Base-by-base conservation (phyloP, 2,797 vertebrate genomes). In the Cephalopachus bancanus region DNA sequence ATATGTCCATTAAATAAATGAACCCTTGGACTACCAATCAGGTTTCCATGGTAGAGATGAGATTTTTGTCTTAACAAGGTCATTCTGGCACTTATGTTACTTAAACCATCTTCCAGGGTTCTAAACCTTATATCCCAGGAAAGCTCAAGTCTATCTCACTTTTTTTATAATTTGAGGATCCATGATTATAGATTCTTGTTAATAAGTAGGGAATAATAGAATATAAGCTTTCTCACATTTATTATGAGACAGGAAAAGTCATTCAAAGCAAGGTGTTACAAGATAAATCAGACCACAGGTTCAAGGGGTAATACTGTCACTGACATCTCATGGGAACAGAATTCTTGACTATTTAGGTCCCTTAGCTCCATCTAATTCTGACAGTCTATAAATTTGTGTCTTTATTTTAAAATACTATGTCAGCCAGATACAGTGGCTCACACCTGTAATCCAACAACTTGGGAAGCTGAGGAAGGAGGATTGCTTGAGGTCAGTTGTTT, bases 41-140 rank as follows among this genome's bases (percentile, higher is more conserved):
- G n/a, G 11, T 33, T 33, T 60, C 53, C 71, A 5, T 5, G 1
- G 8, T 24, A 76, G 60, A 95, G 72, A 49, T 37, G 14, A 83
- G 55, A 78, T 28, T 85, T 81, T 93, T 74, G 28, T 72, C 89
- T 97, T 84, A 89, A 90, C 19, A 11, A 65, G 19, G 49, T 49
- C 44, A 9, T 83, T 96, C 44, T 76, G 37, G 33, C n/a, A 72
- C 3, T 67, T 57, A 2, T 7, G 14, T 80, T 60, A 72, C 9
- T 75, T 83, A 81, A 75, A 72, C 20, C 5, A 14, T 30, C 30
- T 91, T 75, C 75, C 12, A 53, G 20, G 8, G 30, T 83, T 85
- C 83, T 79, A 78, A 76, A 37, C 16, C 51, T 67, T 86, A 62
- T 26, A 59, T 20, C 5, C 51, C 64, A 53, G 72, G 19, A 55